These are phyloP conservation scores for Sebastolobus altivelis DNA, from an alignment of 2,797 vertebrate species.

Conservation along the genomic window DNA sequence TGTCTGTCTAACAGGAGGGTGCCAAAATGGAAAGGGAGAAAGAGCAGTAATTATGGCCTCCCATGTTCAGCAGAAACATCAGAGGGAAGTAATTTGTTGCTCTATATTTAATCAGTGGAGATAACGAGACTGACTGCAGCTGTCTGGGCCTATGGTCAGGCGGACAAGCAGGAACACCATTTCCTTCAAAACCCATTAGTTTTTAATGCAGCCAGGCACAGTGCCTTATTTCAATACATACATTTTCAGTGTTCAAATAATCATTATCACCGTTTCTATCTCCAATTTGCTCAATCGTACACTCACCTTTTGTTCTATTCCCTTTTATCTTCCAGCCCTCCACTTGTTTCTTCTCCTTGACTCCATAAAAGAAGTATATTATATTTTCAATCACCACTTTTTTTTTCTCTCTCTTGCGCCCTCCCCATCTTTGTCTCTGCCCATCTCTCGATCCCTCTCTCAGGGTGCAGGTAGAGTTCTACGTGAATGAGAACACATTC, in stretches of 20 bases:
- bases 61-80: constrained; percentile 81
- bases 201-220: constrained; percentile 64
- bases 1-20: constrained; percentile 64
- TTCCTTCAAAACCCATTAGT: constrained; percentile 82
- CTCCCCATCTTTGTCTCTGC: constrained; percentile 38
- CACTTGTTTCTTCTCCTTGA: constrained; percentile 15
- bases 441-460: constrained; percentile 58
- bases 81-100: constrained; percentile 85
- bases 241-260: constrained; percentile 65
- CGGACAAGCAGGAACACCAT: constrained; percentile 72
- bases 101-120: constrained; percentile 83
- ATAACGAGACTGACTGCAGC: constrained; percentile 79
- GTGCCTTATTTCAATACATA: constrained; percentile 67
- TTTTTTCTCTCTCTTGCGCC: constrained; percentile 6
- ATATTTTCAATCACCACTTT: constrained; percentile 16
- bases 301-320: constrained; percentile 27
- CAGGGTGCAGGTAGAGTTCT: constrained; percentile 91
- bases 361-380: constrained; percentile 34
- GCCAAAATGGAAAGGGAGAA: constrained; percentile 68
- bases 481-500: constrained; percentile 91
- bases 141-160: constrained; percentile 72
- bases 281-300: constrained; percentile 47
- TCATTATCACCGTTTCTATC: constrained; percentile 53
- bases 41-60: constrained; percentile 80
- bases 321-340: constrained; percentile 22